Evolutionary conservation across 2,113 vertebrate species (phyloP).

Genomic region (Leiothrix lutea): DNA sequence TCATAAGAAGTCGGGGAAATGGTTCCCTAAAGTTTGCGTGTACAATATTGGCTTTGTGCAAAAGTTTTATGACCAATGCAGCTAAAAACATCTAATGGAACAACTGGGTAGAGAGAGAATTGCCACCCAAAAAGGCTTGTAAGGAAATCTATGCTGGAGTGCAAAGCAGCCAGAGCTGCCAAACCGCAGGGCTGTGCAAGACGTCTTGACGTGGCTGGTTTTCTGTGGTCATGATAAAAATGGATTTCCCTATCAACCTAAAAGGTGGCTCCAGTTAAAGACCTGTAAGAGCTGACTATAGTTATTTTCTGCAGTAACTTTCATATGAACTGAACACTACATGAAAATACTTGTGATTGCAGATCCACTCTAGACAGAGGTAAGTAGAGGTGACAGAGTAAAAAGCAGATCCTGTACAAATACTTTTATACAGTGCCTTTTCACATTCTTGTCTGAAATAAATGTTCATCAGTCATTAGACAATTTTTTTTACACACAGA

Average conservation of each 20-base stretch:
- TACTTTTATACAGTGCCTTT: background rate
- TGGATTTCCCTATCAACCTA: background rate
- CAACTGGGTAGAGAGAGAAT: background rate
- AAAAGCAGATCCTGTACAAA: background rate
- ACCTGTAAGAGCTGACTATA: background rate
- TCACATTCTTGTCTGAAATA: background rate
- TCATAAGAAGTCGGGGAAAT: background rate
- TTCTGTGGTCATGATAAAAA: background rate
- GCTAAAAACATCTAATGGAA: background rate
- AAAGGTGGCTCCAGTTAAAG: background rate
- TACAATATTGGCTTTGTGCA: background rate
- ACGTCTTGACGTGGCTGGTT: background rate
- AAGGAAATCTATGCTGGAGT: background rate
- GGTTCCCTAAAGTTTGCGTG: background rate
- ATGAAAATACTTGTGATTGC: background rate
- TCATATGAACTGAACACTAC: background rate
- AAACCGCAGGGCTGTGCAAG: background rate
- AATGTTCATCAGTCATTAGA: background rate
- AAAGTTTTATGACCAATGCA: background rate
- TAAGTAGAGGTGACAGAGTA: background rate
- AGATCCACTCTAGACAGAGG: background rate
- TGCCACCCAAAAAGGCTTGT: background rate
- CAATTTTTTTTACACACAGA: background rate
- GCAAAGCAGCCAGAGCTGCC: background rate
- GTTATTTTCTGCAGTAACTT: background rate